phyloP scores from a whole-genome alignment of 2,797 vertebrate genomes.

The Catamblyrhynchus diadema region DNA sequence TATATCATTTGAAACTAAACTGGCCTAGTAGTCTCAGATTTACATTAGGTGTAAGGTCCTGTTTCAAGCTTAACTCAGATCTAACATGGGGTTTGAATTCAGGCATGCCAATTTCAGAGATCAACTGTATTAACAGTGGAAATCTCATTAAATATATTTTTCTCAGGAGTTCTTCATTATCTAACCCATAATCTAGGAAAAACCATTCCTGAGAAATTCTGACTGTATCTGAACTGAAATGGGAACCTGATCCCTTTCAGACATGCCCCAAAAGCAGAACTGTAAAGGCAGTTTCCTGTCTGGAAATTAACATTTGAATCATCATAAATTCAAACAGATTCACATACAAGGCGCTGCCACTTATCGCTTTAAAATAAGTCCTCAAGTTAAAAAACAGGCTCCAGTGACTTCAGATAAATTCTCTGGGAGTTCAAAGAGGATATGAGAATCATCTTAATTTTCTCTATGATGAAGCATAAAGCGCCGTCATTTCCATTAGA shows the following conservation, averaged over 20 bases:
- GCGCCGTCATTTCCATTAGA: neutral
- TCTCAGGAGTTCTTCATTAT: conserved; percentile 13
- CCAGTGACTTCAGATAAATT: conserved; percentile 23
- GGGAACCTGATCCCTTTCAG: conserved; percentile 24
- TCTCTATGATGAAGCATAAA: neutral
- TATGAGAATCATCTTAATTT: neutral
- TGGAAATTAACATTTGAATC: conserved; percentile 59
- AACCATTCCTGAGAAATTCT: conserved; percentile 16
- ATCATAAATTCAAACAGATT: conserved; percentile 46
- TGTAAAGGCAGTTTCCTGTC: conserved; percentile 53
- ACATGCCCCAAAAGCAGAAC: conserved; percentile 38
- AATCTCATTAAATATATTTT: conserved; percentile 8
- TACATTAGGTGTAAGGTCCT: neutral
- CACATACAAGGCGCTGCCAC: neutral
- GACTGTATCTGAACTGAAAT: conserved; percentile 23
- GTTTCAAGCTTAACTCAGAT: conserved; percentile 5
- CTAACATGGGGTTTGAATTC: neutral
- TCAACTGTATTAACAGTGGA: conserved; percentile 7
- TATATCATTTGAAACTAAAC: neutral
- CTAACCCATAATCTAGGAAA: conserved; percentile 28
- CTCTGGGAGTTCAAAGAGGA: neutral
- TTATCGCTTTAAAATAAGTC: conserved; percentile 15
- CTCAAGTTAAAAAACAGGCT: conserved; percentile 30
- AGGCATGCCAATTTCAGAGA: neutral
- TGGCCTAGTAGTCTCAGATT: neutral